Base-by-base conservation (phyloP, 2,797 vertebrate genomes). In the Arremon brunneinucha region DNA sequence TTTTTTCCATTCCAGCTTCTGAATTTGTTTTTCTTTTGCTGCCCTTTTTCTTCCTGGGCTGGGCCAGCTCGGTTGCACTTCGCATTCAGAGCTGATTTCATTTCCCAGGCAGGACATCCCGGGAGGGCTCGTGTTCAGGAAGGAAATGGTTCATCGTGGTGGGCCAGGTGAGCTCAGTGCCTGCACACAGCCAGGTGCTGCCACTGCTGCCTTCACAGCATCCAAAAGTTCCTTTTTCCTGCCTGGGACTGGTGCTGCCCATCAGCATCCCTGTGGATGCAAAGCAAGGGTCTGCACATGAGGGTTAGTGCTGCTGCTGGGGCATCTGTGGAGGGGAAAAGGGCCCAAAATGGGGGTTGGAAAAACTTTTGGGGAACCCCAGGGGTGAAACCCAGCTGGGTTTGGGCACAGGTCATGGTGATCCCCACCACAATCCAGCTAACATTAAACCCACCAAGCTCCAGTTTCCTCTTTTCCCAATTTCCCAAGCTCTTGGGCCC, bases 91-190 rank as follows among this genome's bases (percentile, higher is more conserved):
- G 85, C n/a, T 9, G 79, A 75, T 69, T 83, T 74, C 22, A 13
- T 71, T 83, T 86, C 72, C 62, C 69, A 68, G 16, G 78, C 3
- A 2, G 75, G 75, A 70, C 24, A 37, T 41, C 37, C 60, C 1
- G 0, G 46, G 35, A 89, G 28, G 34, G 20, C 26, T 70, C 0
- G 0, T 26, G 30, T 28, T 44, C 56, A 16, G 72, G 55, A 70
- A 77, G 90, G 89, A 53, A 60, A 64, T 4, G 34, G 77, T 60
- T 70, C 52, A 74, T 21, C 0, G 1, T 2, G 13, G 59, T 39
- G 84, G 64, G 68, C 37, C 89, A 84, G 91, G 93, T 77, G 75
- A 70, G 67, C 9, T 67, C 77, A 35, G 52, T 67, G 69, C 67
- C 78, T 49, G 56, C 65, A 59, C 76, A 12, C 46, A 27, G 59